Base-by-base conservation (phyloP, 2,888 invertebrate species). In the Limenitis camilla region DNA sequence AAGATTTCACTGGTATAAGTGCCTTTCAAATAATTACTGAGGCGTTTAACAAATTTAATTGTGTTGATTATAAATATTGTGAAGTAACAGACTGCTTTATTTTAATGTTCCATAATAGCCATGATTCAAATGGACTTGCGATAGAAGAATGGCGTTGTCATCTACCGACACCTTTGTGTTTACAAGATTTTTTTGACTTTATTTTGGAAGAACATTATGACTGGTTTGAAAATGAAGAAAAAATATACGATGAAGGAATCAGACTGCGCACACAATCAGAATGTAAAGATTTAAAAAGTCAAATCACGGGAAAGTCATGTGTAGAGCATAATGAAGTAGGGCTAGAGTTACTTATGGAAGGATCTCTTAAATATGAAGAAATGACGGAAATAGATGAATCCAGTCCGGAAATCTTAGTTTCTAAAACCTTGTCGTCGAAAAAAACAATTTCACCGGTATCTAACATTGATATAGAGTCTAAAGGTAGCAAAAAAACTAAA, bases 181-280 rank as follows among this genome's bases (percentile, higher is more conserved):
- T 90, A 40, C 82, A 87, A 69, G 89, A 90, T 62, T 90, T 89
- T 68, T 87, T 84, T 66, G 84, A 89, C 59, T 89, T 83, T 65
- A 78, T 88, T 29, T 66, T 83, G 43, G 79, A 83, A 53, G 89
- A 90, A 61, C 75, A 88, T 55, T 78, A 74, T 60, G 79, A 80
- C 6, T 89, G 89, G 89, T 76, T 89, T 44, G 69, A 79, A 65
- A 69, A 73, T 5, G 77, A 82, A 64, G 85, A 85, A 71, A 72
- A 64, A 60, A 60, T 67, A 1, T 83, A 86, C 54, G 76, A 84
- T 49, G 72, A 75, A 60, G 61, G 63, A 11, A 51, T 74, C 31
- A 39, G 64, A 11, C 35, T 68, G 4, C 71, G 66, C 57, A 61
- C 69, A 11, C 66, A 66, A 55, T 77, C 80, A 0, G 62, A 68